A percentile compares a stretch with the other conserved stretches of the same genome.
Conservation (phyloP, 2,888 invertebrate species). For the Oligia fasciuncula region DNA sequence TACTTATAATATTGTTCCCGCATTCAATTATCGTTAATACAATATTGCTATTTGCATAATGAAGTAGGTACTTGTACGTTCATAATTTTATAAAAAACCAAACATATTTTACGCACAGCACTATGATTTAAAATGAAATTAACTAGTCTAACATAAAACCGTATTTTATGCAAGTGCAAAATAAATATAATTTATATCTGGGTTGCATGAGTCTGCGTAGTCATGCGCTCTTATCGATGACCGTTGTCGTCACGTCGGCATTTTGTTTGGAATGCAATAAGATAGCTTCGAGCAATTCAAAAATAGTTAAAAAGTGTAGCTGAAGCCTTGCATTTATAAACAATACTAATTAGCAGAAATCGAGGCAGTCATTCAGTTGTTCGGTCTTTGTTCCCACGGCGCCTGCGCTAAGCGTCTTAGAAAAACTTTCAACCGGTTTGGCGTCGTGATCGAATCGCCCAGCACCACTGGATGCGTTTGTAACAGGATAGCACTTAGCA, state of each 20-base stretch:
- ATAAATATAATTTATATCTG: slow-evolving; percentile 53
- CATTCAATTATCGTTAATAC: slow-evolving; percentile 43
- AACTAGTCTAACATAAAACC: slow-evolving; percentile 44
- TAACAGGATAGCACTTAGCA: slow-evolving; percentile 71
- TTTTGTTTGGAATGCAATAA: slow-evolving; percentile 31
- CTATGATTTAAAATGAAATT: slow-evolving; percentile 44
- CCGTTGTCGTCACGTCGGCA: slow-evolving; percentile 23
- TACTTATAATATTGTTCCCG: slow-evolving; percentile 28
- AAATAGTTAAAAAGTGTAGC: slow-evolving; percentile 45
- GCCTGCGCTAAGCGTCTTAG: slow-evolving; percentile 71
- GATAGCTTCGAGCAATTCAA: slow-evolving; percentile 31
- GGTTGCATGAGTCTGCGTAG: slow-evolving; percentile 16
- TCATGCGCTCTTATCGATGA: slow-evolving; percentile 9
- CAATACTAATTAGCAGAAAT: slow-evolving; percentile 75
- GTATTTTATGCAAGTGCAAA: slow-evolving; percentile 50
- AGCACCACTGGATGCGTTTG: slow-evolving; percentile 72
- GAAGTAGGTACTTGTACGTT: background rate
- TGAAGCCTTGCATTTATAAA: slow-evolving; percentile 62
- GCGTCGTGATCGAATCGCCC: slow-evolving; percentile 73
- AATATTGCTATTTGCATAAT: slow-evolving; percentile 26
- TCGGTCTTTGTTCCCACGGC: slow-evolving; percentile 80
- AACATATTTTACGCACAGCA: slow-evolving; percentile 14
- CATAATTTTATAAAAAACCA: slow-evolving; percentile 11
- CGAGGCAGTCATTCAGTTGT: slow-evolving; percentile 66
- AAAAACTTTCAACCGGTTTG: slow-evolving; percentile 84